A percentile compares a stretch with the other conserved stretches of the same genome.
Conservation (phyloP, 2,113 vertebrate genomes). For the Campylorhamphus procurvoides region DNA sequence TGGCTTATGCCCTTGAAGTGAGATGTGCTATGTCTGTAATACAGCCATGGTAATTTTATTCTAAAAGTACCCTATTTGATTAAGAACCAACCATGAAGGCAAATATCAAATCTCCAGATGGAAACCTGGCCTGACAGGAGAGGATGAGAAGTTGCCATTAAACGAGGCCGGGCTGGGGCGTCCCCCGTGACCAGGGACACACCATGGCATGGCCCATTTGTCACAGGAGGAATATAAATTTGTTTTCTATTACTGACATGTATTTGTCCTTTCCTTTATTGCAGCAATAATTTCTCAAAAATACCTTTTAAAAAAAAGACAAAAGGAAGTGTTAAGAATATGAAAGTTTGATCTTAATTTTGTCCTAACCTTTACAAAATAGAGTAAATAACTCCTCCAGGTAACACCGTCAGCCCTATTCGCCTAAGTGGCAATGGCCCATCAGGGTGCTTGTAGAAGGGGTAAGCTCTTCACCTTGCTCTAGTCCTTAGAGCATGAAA, state of each 20-base stretch:
- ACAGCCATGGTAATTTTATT: not conserved
- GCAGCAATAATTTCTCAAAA: slow-evolving; percentile 39
- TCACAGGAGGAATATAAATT: slow-evolving; percentile 18
- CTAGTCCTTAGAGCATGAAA: not conserved
- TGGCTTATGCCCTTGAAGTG: slow-evolving; percentile 54
- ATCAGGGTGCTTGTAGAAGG: not conserved
- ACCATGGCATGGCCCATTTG: not conserved
- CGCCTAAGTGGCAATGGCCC: not conserved
- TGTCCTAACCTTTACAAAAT: slow-evolving; percentile 58
- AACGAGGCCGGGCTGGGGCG: rapidly evolving
- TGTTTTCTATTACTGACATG: slow-evolving; percentile 42
- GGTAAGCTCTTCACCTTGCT: not conserved
- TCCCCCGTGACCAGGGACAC: not conserved
- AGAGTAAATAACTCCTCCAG: not conserved
- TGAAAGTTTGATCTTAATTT: slow-evolving; percentile 47
- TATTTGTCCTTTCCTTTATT: slow-evolving; percentile 58
- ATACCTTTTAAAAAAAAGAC: not conserved
- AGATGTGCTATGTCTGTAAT: not conserved
- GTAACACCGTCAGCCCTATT: not conserved
- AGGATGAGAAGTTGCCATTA: slow-evolving; percentile 16
- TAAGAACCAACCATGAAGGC: slow-evolving; percentile 47
- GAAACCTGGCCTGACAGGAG: not conserved
- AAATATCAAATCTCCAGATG: slow-evolving; percentile 49
- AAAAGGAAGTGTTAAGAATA: not conserved
- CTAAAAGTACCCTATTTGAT: slow-evolving; percentile 46